These are phyloP conservation scores for Spisula solida DNA, from an alignment of 2,888 invertebrate genomes.

Conservation along the genomic window DNA sequence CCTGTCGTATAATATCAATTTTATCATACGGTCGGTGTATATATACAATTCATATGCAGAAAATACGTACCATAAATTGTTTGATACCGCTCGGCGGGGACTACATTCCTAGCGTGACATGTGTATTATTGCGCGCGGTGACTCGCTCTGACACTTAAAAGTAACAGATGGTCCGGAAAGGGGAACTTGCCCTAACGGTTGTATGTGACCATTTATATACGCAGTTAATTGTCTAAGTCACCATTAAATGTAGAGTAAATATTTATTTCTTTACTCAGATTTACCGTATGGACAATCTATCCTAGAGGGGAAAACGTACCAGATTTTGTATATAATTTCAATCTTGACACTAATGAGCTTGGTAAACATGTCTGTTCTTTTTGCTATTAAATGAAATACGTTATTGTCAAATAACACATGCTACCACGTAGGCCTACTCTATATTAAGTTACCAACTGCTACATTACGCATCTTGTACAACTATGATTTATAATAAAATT, in stretches of 20 bases:
- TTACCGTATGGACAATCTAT: not conserved
- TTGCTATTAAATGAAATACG: not conserved
- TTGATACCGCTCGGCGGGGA: constrained; percentile 36
- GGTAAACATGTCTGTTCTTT: not conserved
- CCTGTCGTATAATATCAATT: constrained; percentile 24
- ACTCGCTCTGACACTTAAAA: not conserved
- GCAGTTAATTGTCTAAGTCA: not conserved
- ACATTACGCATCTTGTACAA: too few relatives aligned
- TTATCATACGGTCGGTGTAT: not conserved
- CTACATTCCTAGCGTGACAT: constrained; percentile 48
- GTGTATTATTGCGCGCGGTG: constrained; percentile 39
- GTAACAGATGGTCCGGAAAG: constrained; percentile 36
- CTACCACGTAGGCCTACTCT: not conserved
- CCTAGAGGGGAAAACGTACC: not conserved
- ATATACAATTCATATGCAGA: not conserved
- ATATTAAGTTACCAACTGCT: not conserved
- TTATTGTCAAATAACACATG: not conserved
- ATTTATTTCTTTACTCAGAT: not conserved
- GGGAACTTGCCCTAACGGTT: constrained; percentile 14
- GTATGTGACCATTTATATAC: not conserved
- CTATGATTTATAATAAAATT: not conserved
- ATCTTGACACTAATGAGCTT: not conserved
- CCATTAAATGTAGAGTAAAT: constrained; percentile 9
- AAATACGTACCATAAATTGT: constrained; percentile 25
- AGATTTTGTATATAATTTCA: not conserved